phyloP scores from a whole-genome alignment of 2,113 vertebrate species.

The Grus americana region DNA sequence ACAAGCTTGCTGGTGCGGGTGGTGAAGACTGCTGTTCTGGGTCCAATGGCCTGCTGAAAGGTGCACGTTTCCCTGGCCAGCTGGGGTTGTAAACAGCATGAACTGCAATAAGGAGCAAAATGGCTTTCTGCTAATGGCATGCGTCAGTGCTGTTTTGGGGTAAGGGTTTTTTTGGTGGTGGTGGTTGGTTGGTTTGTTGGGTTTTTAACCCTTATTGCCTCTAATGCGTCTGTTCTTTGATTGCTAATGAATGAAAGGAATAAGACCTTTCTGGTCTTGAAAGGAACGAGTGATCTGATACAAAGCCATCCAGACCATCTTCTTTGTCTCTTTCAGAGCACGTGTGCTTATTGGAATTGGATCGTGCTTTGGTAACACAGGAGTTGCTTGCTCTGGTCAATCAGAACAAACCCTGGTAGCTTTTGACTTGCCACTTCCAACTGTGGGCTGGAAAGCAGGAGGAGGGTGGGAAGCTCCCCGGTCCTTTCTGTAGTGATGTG shows the following conservation, averaged over 20 bases:
- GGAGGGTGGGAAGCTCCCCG: not conserved
- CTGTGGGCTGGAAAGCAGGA: not conserved
- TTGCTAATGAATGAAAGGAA: not conserved
- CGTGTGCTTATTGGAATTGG: not conserved
- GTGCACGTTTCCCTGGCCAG: not conserved
- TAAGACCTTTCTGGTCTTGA: not conserved
- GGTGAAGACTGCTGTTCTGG: not conserved
- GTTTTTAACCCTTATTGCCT: not conserved
- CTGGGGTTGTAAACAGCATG: not conserved
- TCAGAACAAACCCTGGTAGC: not conserved
- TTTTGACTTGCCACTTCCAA: not conserved
- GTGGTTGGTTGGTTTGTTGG: not conserved
- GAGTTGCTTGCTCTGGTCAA: not conserved
- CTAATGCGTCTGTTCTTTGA: not conserved
- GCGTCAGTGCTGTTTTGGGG: rapidly evolving
- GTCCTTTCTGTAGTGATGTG: not conserved
- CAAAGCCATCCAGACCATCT: not conserved
- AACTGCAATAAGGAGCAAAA: not conserved
- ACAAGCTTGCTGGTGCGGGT: not conserved
- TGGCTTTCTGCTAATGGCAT: not conserved
- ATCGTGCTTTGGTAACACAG: not conserved
- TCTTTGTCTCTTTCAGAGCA: not conserved
- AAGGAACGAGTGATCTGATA: not conserved
- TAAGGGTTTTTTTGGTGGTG: not conserved
- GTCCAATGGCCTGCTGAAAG: not conserved